Evolutionary conservation across 1,140 invertebrate species (phyloP).

Genomic region (Anastrepha obliqua): DNA sequence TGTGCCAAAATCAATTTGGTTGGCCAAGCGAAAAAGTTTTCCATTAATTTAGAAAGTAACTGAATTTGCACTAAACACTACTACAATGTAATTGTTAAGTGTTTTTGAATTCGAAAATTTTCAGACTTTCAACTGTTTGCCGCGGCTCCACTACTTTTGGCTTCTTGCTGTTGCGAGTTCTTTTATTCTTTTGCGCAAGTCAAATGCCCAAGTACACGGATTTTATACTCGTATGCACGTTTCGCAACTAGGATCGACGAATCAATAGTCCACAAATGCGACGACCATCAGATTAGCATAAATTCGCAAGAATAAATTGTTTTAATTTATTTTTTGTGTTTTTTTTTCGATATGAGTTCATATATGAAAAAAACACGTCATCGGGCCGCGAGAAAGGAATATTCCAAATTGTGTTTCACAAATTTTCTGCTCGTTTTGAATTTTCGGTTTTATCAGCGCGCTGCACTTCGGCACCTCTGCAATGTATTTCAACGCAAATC

Average conservation of each 20-base stretch:
- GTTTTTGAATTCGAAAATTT: no score
- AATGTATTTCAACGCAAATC: not conserved
- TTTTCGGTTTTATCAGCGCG: not conserved
- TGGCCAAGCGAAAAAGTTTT: slow-evolving; percentile 1
- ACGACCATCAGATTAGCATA: not conserved
- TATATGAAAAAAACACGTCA: no score
- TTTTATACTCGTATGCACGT: slow-evolving; percentile 25
- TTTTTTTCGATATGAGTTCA: not conserved
- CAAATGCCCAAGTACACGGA: not conserved
- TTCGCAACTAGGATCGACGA: not conserved
- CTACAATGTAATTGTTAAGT: not conserved
- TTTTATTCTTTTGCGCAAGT: slow-evolving; percentile 25
- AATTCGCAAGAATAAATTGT: not conserved
- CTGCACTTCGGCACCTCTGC: slow-evolving; percentile 30
- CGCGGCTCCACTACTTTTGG: not conserved
- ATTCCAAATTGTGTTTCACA: not conserved
- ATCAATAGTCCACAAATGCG: not conserved
- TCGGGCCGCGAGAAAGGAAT: no score
- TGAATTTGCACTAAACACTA: not conserved
- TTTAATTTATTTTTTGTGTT: not conserved
- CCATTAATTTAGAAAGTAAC: slow-evolving; percentile 32
- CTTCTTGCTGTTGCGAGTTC: slow-evolving; percentile 30
- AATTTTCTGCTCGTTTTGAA: slow-evolving; percentile 25
- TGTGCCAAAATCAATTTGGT: slow-evolving; percentile 9
- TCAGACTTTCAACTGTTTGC: not conserved